Evolutionary conservation across 2,888 invertebrate genomes (phyloP).

Genomic region (Drosophila anceps): DNA sequence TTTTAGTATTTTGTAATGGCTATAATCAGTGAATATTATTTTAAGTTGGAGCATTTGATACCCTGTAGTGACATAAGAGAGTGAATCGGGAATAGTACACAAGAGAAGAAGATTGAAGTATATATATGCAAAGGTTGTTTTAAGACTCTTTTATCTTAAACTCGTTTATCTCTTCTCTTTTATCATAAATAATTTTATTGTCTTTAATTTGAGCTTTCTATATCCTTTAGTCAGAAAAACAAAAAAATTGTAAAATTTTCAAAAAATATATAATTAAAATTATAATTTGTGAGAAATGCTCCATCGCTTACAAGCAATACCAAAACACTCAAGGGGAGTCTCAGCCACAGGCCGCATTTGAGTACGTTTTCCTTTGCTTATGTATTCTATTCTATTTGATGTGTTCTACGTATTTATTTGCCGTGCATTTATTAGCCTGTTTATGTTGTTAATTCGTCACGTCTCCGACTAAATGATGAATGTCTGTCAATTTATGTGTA

Average conservation of each 20-base stretch:
- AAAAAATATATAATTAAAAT: not conserved
- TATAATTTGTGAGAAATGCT: not conserved
- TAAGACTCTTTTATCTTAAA: too few species aligned
- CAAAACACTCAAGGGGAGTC: too few species aligned
- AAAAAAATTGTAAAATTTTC: not conserved
- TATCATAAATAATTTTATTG: not conserved
- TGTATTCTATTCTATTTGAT: slow-evolving; percentile 17
- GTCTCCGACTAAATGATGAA: slow-evolving; percentile 67
- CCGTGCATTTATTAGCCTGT: slow-evolving; percentile 57
- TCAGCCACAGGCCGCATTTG: not conserved
- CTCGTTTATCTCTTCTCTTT: too few species aligned
- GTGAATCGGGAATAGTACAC: not conserved
- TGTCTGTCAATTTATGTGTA: slow-evolving; percentile 68
- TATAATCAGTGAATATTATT: too few species aligned
- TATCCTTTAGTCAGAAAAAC: not conserved
- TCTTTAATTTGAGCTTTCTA: not conserved
- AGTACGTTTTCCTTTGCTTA: slow-evolving; percentile 2
- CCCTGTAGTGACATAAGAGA: not conserved
- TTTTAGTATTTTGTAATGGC: too few species aligned
- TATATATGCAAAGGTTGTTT: not conserved
- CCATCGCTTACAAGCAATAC: too few species aligned
- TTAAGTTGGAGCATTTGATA: not conserved
- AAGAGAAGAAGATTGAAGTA: not conserved
- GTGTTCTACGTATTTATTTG: slow-evolving; percentile 32
- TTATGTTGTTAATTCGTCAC: slow-evolving; percentile 74